Evolutionary conservation across 2,888 invertebrate species (phyloP).

Genomic region (Athalia circularis): DNA sequence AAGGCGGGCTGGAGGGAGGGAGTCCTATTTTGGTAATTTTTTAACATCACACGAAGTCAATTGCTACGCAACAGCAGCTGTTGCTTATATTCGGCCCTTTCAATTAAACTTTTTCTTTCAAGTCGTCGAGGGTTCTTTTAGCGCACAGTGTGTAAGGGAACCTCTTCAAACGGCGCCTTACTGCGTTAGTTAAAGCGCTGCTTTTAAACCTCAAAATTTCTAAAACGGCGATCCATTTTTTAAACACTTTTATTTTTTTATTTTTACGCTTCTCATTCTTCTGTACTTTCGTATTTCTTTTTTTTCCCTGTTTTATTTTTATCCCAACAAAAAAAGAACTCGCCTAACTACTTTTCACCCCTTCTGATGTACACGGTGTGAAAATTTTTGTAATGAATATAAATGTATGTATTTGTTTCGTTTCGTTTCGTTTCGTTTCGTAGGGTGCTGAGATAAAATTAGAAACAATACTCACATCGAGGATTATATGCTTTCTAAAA

Average conservation of each 20-base stretch:
- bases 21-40: neutral
- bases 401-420: too few species aligned
- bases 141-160: neutral
- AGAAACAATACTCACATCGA: neutral
- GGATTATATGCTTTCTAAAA: neutral
- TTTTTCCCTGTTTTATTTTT: too few species aligned
- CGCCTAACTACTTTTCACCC: too few species aligned
- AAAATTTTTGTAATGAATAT: too few species aligned
- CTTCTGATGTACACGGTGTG: too few species aligned
- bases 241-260: neutral
- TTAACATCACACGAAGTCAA: neutral
- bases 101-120: constrained; percentile 32
- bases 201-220: neutral
- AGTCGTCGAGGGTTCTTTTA: constrained; percentile 24
- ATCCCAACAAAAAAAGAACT: too few species aligned
- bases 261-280: neutral
- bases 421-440: too few species aligned
- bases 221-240: too few species aligned
- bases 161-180: constrained; percentile 4
- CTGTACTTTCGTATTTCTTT: neutral
- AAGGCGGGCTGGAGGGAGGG: too few species aligned
- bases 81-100: constrained; percentile 10
- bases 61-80: neutral
- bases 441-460: too few species aligned
- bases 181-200: neutral